Conservation (phyloP, 2,888 invertebrate genomes). For the Dasypolia templi region DNA sequence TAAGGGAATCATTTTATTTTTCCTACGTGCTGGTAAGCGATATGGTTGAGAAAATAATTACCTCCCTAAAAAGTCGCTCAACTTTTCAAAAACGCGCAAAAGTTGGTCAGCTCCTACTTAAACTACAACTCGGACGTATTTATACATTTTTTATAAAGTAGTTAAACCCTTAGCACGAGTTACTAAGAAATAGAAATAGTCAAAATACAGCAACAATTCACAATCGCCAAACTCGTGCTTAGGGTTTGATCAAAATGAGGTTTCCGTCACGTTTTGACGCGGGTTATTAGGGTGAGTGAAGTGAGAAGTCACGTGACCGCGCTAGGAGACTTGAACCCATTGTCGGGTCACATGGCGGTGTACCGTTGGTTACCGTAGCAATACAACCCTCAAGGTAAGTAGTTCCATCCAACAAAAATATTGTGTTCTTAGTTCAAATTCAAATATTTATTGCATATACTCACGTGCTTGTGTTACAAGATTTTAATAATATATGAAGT, state of each 20-base stretch:
- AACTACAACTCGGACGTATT: background rate
- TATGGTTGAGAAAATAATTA: too few relatives aligned
- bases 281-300: background rate
- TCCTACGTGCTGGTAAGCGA: too few relatives aligned
- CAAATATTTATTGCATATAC: too few relatives aligned
- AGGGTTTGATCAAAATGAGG: background rate
- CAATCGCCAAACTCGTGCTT: background rate
- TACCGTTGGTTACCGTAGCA: background rate
- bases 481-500: too few relatives aligned
- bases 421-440: too few relatives aligned
- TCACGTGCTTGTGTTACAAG: too few relatives aligned
- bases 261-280: background rate
- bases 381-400: background rate
- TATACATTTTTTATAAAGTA: background rate
- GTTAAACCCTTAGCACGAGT: background rate
- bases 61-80: too few relatives aligned
- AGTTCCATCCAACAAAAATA: too few relatives aligned
- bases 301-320: background rate
- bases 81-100: too few relatives aligned
- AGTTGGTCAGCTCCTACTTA: too few relatives aligned
- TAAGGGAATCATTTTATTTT: too few relatives aligned
- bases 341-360: background rate
- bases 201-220: background rate
- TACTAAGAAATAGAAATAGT: background rate
- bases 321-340: background rate